Evolutionary conservation across 2,113 vertebrate species (phyloP).

Genomic region (Brienomyrus longianalis): DNA sequence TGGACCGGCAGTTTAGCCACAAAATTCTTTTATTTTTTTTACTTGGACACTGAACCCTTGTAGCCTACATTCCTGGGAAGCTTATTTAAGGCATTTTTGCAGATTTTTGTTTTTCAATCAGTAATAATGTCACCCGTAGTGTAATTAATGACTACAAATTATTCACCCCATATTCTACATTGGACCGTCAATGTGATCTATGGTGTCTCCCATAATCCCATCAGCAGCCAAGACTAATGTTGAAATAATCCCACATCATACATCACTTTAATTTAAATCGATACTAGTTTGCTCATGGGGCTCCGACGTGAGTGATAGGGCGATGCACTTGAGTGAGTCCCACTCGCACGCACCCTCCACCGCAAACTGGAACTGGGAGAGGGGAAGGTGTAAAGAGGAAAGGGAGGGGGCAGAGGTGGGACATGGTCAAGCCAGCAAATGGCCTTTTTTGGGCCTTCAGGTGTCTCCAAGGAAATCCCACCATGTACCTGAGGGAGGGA

Average conservation of each 20-base stretch:
- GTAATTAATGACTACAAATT: background rate
- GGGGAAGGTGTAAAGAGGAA: background rate
- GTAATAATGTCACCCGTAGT: slow-evolving; percentile 2
- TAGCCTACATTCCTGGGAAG: background rate
- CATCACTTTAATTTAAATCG: slow-evolving; percentile 44
- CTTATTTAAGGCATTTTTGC: background rate
- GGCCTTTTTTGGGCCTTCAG: background rate
- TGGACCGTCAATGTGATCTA: slow-evolving; percentile 40
- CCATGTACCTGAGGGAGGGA: background rate
- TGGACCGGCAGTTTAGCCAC: background rate
- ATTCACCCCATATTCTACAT: background rate
- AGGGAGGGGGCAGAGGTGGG: background rate
- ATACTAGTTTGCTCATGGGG: slow-evolving; percentile 18
- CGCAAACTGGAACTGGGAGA: background rate
- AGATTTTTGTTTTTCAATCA: background rate
- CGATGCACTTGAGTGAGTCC: background rate
- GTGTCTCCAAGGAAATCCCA: background rate
- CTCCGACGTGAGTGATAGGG: background rate
- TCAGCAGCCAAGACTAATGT: slow-evolving; percentile 39
- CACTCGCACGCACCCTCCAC: background rate
- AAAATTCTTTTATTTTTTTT: background rate
- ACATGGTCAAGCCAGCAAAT: background rate
- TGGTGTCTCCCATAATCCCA: slow-evolving; percentile 29
- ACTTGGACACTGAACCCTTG: background rate
- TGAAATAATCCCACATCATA: slow-evolving; percentile 36